phyloP scores from a whole-genome alignment of 2,113 vertebrate genomes.

The Elaphurus davidianus region DNA sequence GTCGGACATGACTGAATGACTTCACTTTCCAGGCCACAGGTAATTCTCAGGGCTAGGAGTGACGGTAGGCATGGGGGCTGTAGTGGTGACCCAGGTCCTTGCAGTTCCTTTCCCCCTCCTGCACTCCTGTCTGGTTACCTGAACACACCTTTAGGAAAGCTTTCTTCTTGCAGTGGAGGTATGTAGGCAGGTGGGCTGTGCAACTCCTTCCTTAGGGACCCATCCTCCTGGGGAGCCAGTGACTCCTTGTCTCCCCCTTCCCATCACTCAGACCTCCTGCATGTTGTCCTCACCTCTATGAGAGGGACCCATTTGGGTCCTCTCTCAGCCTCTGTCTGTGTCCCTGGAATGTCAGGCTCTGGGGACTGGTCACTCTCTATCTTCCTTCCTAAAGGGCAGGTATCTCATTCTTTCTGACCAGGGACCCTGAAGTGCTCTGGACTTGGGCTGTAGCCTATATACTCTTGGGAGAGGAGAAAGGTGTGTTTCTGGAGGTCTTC shows the following conservation, averaged over 20 bases:
- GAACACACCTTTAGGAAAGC: neutral
- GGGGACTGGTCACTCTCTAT: neutral
- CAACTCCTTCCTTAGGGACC: neutral
- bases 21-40: neutral
- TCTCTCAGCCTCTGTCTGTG: neutral
- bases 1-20: accelerated
- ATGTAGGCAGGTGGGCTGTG: neutral
- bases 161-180: neutral
- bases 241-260: neutral
- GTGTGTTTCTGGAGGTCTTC: neutral
- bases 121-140: neutral
- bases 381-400: neutral
- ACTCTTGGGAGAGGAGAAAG: neutral
- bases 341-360: neutral
- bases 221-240: neutral
- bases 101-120: neutral
- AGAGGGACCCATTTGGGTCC: neutral
- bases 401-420: neutral
- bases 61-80: neutral
- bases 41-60: neutral
- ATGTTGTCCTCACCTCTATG: neutral
- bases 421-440: neutral
- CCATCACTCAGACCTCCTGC: neutral
- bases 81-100: neutral
- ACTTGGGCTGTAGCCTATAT: neutral